Conservation (phyloP, 2,113 vertebrate species). For the Okapia johnstoni region DNA sequence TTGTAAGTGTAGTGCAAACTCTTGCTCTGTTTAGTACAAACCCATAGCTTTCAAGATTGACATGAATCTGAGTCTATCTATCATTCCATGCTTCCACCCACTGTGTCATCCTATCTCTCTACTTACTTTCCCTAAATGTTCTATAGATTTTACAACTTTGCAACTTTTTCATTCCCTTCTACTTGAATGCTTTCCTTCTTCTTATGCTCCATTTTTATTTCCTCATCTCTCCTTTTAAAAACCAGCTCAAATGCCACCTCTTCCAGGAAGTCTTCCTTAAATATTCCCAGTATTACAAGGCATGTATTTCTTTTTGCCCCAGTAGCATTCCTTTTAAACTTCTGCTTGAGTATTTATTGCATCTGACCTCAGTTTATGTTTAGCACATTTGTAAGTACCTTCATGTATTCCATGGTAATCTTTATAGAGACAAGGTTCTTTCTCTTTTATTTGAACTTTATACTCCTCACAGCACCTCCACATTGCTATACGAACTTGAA, state of each 20-base stretch:
- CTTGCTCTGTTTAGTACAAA: background rate
- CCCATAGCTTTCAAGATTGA: too few species aligned
- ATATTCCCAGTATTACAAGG: background rate
- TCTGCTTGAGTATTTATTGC: background rate
- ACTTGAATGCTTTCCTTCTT: background rate
- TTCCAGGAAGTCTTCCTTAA: background rate
- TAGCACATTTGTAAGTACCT: background rate
- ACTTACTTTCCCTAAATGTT: too few species aligned
- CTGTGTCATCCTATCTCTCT: fast-evolving
- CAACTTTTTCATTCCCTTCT: background rate
- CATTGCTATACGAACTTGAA: background rate
- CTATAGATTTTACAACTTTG: background rate
- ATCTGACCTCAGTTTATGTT: background rate
- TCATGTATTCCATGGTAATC: background rate
- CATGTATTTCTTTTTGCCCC: background rate
- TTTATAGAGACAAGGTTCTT: background rate
- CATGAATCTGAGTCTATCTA: too few species aligned
- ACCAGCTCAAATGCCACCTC: background rate
- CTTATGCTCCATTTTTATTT: background rate
- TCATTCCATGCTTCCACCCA: fast-evolving
- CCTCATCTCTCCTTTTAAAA: background rate
- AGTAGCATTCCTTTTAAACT: background rate
- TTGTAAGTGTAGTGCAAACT: background rate
- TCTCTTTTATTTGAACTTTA: background rate
- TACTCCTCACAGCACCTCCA: background rate